Evolutionary conservation across 1,140 invertebrate genomes (phyloP), one percentile per base, ranked within the genome.

Genomic region (Drosophila pallidifrons): DNA sequence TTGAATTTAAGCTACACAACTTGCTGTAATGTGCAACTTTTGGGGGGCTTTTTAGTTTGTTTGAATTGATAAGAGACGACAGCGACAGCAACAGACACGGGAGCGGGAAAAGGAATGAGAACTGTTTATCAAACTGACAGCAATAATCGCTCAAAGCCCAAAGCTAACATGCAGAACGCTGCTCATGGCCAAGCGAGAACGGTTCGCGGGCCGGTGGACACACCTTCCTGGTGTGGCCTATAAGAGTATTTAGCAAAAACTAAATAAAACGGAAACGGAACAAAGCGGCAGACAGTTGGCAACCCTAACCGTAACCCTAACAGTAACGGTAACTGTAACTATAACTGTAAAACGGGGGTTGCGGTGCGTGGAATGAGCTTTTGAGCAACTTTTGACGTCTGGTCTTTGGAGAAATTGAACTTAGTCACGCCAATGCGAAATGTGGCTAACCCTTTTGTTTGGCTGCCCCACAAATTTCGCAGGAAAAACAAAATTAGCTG

Each of bases 341-440:
- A 13, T 20, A 46, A 32, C 38, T 16, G 30, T 3, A 15, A 15
- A 20, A 32, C 6, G 30, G 46, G 25, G 66, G 46, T 52, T 41
- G 55, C 54, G 35, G 13, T n/a, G 11, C 11, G n/a, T 41, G 54
- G 54, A 16, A 13, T 51, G 38, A 28, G 52, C 35, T 73, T 67
- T 66, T 66, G 54, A 73, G 61, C 43, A 67, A 67, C 59, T 55
- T 78, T 74, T 83, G 77, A 57, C 69, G 59, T 77, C 32, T 35
- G 52, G 2, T 30, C 15, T 41, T 63, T 85, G 69, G 83, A 88
- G 75, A 88, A 89, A 88, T 88, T 89, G 87, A 63, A 72, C 61
- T 75, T 49, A 89, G 83, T 88, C 83, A 88, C 83, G 83, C 83
- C 60, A 88, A 67, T 78, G 85, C 70, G 67, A 80, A 83, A 74